These are phyloP conservation scores for Drosophila tanythrix DNA, from an alignment of 2,888 invertebrate genomes.

Conservation along the genomic window DNA sequence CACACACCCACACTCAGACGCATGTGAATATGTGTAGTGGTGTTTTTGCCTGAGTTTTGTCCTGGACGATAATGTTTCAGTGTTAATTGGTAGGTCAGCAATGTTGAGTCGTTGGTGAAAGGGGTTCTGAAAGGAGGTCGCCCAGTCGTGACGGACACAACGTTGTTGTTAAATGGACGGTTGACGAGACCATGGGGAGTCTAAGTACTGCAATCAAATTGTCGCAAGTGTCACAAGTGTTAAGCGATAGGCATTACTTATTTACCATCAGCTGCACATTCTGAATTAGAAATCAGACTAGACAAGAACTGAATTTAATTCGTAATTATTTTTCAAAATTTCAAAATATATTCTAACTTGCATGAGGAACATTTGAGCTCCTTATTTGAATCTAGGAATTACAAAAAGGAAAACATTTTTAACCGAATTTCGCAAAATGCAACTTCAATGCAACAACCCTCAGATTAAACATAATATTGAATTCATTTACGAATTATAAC, in stretches of 20 bases:
- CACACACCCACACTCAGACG: not conserved
- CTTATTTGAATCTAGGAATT: not conserved
- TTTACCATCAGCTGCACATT: not conserved
- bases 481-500: not conserved
- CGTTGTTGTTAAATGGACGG: not conserved
- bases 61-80: conserved; percentile 53
- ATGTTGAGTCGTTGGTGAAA: conserved; percentile 1
- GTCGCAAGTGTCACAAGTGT: conserved; percentile 2
- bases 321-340: not conserved
- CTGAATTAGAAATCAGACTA: not conserved
- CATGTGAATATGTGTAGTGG: not conserved
- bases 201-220: conserved; percentile 19
- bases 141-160: not conserved
- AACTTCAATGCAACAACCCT: not conserved
- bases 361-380: not conserved
- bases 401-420: not conserved
- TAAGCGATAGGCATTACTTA: conserved; percentile 18
- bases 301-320: not conserved
- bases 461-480: not conserved
- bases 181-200: conserved; percentile 2
- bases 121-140: not conserved
- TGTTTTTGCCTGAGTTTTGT: conserved; percentile 22
- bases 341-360: not conserved
- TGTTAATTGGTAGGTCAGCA: conserved; percentile 57
- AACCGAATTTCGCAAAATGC: not conserved